These are phyloP conservation scores for Anguilla megastoma DNA, from an alignment of 2,797 vertebrate genomes.

Conservation along the genomic window DNA sequence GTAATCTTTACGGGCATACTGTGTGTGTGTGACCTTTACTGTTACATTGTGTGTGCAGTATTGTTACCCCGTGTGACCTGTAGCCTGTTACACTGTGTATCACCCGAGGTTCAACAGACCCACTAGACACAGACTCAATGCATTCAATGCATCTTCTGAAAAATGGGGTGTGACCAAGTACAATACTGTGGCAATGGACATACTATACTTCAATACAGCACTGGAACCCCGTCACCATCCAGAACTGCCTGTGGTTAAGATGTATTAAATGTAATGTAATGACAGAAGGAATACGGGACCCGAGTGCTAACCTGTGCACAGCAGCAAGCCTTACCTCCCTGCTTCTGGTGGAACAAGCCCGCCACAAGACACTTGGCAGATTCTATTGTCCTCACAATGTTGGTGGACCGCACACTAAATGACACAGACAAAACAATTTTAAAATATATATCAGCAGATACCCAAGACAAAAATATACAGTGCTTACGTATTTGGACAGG, in stretches of 20 bases:
- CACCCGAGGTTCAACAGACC: background rate
- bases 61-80: background rate
- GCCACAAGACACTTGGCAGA: constrained; percentile 90
- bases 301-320: background rate
- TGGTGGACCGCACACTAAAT: constrained; percentile 88
- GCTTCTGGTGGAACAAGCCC: constrained; percentile 87
- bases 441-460: background rate
- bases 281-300: background rate
- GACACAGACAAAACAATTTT: constrained; percentile 35
- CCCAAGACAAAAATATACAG: background rate
- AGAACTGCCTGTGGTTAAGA: too few species aligned
- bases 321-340: constrained; percentile 74
- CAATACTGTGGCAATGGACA: too few species aligned
- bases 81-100: background rate
- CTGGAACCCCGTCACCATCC: too few species aligned
- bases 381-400: constrained; percentile 91
- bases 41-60: too few species aligned
- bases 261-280: background rate
- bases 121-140: background rate
- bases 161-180: too few species aligned
- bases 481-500: too few species aligned
- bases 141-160: background rate
- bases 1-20: too few species aligned
- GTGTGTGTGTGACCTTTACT: too few species aligned
- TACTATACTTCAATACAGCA: too few species aligned